These are phyloP conservation scores for Pectinophora gossypiella DNA, from an alignment of 1,140 invertebrate species.

Conservation along the genomic window DNA sequence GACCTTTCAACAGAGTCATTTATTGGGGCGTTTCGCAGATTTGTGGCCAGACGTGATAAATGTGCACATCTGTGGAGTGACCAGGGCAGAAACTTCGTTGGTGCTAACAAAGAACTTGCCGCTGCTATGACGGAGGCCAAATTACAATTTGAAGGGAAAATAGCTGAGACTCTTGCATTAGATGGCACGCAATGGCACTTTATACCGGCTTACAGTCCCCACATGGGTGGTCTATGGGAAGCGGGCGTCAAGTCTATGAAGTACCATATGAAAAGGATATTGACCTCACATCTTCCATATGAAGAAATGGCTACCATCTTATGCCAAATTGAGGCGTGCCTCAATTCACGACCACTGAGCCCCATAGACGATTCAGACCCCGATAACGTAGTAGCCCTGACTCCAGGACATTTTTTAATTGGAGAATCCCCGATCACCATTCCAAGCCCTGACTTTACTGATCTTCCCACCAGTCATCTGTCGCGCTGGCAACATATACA, in stretches of 20 bases:
- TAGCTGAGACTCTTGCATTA: constrained; percentile 9
- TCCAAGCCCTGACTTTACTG: constrained; percentile 3
- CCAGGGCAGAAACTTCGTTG: constrained; percentile 50
- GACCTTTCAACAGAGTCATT: constrained; percentile 20
- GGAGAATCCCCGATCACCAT: constrained; percentile 14
- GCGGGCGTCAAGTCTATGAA: constrained; percentile 20
- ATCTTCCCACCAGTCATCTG: neutral
- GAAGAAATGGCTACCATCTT: constrained; percentile 14
- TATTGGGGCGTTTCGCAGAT: constrained; percentile 37
- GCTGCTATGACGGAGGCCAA: neutral
- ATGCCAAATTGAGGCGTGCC: constrained; percentile 15
- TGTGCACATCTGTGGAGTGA: constrained; percentile 30
- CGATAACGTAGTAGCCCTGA: constrained; percentile 6
- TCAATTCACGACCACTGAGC: constrained; percentile 6
- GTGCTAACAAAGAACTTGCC: constrained; percentile 27
- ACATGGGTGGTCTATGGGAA: constrained; percentile 48
- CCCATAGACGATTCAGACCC: constrained; percentile 11
- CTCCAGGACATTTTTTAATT: constrained; percentile 16
- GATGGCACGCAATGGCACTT: constrained; percentile 51
- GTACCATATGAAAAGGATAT: constrained; percentile 29
- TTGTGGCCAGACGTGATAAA: constrained; percentile 32
- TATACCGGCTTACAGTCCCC: constrained; percentile 41
- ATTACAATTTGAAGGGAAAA: constrained; percentile 6
- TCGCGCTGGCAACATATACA: constrained; percentile 15
- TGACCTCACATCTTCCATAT: constrained; percentile 9